phyloP scores from a whole-genome alignment of 2,113 vertebrate genomes.

The Tupaia tana region DNA sequence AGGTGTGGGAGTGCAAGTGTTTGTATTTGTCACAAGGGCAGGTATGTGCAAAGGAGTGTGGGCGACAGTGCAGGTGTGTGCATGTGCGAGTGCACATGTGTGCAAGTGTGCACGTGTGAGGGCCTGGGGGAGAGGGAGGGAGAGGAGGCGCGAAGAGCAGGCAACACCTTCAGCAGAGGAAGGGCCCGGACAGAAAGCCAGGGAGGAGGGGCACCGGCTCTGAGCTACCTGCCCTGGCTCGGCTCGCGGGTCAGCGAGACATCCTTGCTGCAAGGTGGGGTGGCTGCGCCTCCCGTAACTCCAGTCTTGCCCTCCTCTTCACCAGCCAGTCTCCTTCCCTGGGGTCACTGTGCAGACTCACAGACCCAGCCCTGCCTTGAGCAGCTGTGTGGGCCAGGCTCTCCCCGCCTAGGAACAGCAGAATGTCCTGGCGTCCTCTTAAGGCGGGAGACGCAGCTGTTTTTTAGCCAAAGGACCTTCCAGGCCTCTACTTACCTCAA shows the following conservation, averaged over 20 bases:
- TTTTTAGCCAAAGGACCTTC: slow-evolving; percentile 3
- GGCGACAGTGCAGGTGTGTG: not conserved
- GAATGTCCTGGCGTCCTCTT: not conserved
- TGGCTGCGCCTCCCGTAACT: not conserved
- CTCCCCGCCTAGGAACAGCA: not conserved
- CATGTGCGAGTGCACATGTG: not conserved
- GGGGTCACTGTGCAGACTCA: no score
- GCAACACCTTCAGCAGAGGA: rapidly evolving
- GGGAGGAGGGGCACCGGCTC: rapidly evolving
- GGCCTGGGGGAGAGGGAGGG: not conserved
- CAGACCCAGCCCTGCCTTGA: rapidly evolving
- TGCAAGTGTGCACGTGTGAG: not conserved
- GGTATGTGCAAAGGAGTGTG: not conserved
- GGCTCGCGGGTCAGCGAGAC: not conserved
- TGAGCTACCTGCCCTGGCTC: no score
- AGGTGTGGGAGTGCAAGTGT: not conserved
- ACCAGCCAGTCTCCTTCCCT: not conserved
- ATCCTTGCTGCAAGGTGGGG: rapidly evolving
- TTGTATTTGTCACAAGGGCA: no score
- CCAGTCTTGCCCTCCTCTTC: not conserved
- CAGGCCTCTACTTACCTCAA: not conserved
- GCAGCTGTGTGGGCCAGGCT: rapidly evolving
- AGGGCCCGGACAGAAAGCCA: not conserved
- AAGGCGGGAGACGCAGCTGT: not conserved
- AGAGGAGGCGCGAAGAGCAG: not conserved